phyloP scores from a whole-genome alignment of 2,113 vertebrate species.

The Theropithecus gelada region DNA sequence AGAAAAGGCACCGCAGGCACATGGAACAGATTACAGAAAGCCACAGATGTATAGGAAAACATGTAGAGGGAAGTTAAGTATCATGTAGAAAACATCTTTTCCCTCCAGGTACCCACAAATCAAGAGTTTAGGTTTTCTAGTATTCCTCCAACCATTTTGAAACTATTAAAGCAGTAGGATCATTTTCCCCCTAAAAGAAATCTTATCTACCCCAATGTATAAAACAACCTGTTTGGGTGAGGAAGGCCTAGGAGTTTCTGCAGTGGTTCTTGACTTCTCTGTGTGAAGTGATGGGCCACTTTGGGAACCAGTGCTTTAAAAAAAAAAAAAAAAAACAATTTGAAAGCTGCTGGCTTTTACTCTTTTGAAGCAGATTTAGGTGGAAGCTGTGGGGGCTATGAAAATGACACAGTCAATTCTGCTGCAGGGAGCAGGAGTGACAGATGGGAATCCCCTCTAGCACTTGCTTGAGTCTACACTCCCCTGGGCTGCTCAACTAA shows the following conservation, averaged over 20 bases:
- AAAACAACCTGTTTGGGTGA: neutral
- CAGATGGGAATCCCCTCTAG: neutral
- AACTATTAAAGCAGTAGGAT: neutral
- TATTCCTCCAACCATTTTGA: neutral
- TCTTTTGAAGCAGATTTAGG: neutral
- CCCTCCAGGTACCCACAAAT: neutral
- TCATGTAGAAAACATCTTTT: neutral
- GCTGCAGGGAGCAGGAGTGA: neutral
- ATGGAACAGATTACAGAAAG: neutral
- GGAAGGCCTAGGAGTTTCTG: neutral
- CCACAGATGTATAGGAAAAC: neutral
- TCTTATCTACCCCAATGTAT: neutral
- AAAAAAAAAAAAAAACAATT: neutral
- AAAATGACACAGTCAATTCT: fast-evolving
- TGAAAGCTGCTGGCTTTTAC: neutral
- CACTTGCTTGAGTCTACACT: neutral
- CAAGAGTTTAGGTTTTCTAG: neutral
- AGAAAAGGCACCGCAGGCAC: neutral
- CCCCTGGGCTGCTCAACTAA: neutral
- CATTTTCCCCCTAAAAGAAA: neutral
- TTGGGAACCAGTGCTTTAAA: neutral
- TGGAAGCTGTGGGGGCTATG: neutral
- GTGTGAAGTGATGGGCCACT: neutral
- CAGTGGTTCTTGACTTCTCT: neutral
- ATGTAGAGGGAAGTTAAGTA: neutral